These are phyloP conservation scores for Stercorarius parasiticus DNA, from an alignment of 2,113 vertebrate genomes.

Conservation along the genomic window DNA sequence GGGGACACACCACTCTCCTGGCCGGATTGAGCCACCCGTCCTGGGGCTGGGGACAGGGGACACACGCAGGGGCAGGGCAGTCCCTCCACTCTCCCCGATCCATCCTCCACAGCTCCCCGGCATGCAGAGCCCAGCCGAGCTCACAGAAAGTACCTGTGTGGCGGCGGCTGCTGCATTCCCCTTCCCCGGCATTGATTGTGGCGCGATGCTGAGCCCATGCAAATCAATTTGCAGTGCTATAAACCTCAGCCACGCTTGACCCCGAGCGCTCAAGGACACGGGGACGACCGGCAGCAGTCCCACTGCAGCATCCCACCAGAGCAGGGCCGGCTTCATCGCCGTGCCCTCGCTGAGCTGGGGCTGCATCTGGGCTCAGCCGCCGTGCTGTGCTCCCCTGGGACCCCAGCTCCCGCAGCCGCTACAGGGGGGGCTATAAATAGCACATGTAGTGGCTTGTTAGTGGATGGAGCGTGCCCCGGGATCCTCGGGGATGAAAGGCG, in stretches of 20 bases:
- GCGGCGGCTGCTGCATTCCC: neutral
- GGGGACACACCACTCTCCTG: neutral
- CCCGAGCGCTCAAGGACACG: neutral
- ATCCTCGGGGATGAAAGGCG: slow-evolving; percentile 17
- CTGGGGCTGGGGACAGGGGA: neutral
- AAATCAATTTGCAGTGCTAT: accelerated
- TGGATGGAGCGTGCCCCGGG: neutral
- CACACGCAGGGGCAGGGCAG: neutral
- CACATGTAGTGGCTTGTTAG: neutral
- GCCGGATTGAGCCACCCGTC: neutral
- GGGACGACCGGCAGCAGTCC: neutral
- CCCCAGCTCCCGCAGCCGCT: neutral
- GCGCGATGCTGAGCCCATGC: neutral
- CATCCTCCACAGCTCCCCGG: neutral
- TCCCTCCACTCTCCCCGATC: accelerated
- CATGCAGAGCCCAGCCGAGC: neutral
- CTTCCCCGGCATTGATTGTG: neutral
- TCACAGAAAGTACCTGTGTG: neutral
- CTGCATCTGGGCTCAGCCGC: neutral
- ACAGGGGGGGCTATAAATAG: neutral
- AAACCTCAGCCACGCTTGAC: neutral
- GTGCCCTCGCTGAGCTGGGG: neutral
- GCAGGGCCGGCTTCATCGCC: neutral
- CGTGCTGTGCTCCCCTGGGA: neutral
- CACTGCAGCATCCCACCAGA: neutral